Percentiles rank a stretch among this genome's conserved stretches.
phyloP scores from a whole-genome alignment of 2,113 vertebrate species.

The Gnathonemus longibarbis region DNA sequence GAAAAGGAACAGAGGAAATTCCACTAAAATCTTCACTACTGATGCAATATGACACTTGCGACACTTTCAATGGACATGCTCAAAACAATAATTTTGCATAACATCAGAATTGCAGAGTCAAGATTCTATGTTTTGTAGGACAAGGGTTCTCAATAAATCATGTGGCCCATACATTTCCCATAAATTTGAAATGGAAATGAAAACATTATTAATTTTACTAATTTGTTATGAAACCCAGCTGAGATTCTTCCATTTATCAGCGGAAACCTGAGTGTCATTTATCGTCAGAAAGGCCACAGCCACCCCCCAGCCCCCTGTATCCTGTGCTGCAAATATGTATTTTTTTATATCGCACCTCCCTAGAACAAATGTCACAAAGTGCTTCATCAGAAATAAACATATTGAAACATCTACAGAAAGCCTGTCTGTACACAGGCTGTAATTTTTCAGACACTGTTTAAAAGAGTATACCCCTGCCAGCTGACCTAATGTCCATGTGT shows the following conservation, averaged over 20 bases:
- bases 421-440: background rate
- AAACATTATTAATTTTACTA: background rate
- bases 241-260: background rate
- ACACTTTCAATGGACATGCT: background rate
- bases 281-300: background rate
- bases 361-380: background rate
- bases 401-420: background rate
- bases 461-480: background rate
- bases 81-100: background rate
- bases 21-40: background rate
- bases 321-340: background rate
- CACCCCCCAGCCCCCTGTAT: background rate
- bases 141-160: background rate
- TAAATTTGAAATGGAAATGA: background rate
- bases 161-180: background rate
- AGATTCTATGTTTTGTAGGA: background rate
- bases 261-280: background rate
- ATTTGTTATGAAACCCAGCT: background rate
- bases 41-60: background rate
- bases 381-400: background rate
- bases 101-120: background rate
- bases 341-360: background rate
- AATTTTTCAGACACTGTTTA: background rate
- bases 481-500: background rate
- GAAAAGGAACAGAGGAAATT: background rate